A percentile compares a stretch with the other conserved stretches of the same genome.
Evolutionary conservation across 2,888 invertebrate genomes (phyloP).

Genomic region (Himalopsyche anomala): DNA sequence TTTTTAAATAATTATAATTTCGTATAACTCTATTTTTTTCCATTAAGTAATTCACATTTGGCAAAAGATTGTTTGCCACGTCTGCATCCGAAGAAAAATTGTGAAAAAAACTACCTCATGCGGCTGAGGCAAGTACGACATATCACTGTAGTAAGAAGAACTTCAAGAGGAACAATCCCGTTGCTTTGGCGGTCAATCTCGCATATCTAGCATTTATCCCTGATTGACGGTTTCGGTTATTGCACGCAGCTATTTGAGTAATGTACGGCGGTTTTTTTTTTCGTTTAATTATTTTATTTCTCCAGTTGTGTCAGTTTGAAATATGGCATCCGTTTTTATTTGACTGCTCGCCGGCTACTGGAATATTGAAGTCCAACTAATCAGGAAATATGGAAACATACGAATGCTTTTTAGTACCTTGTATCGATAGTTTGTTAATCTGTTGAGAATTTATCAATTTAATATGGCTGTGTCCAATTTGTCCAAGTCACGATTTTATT

Average conservation of each 20-base stretch:
- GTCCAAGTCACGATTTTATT: conserved; percentile 1
- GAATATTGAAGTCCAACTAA: neutral
- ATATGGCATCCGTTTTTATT: conserved; percentile 31
- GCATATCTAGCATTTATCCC: conserved; percentile 24
- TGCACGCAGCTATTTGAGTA: conserved; percentile 30
- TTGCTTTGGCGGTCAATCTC: conserved; percentile 34
- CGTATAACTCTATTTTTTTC: no score
- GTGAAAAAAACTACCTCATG: neutral
- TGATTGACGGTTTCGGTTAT: conserved; percentile 30
- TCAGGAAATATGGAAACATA: conserved; percentile 30
- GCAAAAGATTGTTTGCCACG: neutral
- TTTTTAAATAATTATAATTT: neutral
- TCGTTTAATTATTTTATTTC: conserved; percentile 21
- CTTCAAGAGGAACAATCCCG: conserved; percentile 1
- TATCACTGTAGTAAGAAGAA: conserved; percentile 17
- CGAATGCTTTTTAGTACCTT: conserved; percentile 10
- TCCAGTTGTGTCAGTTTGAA: conserved; percentile 5
- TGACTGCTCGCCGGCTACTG: conserved; percentile 25
- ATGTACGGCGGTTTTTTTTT: conserved; percentile 5
- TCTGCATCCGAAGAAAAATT: neutral
- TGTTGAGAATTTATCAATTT: neutral
- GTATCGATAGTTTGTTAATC: neutral
- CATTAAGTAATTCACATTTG: neutral
- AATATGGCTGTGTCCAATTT: neutral
- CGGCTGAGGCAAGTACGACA: neutral